Conservation (phyloP, 2,797 vertebrate species). For the Trachops cirrhosus region DNA sequence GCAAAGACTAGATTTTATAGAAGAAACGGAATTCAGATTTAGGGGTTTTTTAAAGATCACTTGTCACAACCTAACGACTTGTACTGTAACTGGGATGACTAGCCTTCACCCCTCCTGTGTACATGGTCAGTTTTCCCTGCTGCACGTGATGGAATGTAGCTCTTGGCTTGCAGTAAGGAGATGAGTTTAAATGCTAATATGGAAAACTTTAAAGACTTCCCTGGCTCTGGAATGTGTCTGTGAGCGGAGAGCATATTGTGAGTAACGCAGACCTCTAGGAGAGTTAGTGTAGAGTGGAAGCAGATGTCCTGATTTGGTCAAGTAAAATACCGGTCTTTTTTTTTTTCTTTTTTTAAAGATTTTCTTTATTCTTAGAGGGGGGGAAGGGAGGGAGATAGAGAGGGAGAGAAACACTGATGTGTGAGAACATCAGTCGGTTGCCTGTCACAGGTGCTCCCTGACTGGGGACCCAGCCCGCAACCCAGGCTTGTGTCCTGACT, state of each 20-base stretch:
- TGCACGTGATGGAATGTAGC: background rate
- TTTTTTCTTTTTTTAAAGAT: background rate
- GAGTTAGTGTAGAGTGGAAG: background rate
- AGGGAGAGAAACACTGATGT: background rate
- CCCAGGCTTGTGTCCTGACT: background rate
- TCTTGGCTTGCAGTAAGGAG: background rate
- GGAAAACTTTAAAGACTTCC: background rate
- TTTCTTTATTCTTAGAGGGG: background rate
- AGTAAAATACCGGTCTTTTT: background rate
- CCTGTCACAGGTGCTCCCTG: no score
- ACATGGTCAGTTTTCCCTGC: background rate
- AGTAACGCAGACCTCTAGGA: background rate
- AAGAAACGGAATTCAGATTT: slow-evolving; percentile 4
- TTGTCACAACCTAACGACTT: background rate
- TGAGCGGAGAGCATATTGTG: background rate
- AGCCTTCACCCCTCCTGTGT: background rate
- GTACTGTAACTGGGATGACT: background rate
- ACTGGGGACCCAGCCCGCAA: no score
- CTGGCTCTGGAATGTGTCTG: background rate
- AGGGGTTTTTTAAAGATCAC: background rate
- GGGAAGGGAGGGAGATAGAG: background rate
- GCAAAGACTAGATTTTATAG: slow-evolving; percentile 4
- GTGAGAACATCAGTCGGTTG: no score
- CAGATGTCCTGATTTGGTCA: background rate
- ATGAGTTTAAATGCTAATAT: background rate